A percentile compares a stretch with the other conserved stretches of the same genome.
These are phyloP conservation scores for Marisa cornuarietis DNA, from an alignment of 1,140 invertebrate species.

Conservation along the genomic window DNA sequence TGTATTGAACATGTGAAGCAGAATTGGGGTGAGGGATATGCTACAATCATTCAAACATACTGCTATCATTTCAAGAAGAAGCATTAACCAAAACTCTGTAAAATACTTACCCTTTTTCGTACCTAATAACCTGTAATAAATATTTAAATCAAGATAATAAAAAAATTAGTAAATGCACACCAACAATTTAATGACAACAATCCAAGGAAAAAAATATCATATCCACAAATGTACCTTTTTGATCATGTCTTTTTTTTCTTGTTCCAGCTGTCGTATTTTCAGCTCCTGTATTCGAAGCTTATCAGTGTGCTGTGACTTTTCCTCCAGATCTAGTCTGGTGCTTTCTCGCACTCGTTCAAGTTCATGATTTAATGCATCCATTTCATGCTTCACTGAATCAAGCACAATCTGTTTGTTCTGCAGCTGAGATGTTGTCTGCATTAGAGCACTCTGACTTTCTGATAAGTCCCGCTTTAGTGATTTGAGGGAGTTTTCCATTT, in stretches of 20 bases:
- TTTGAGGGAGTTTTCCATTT: slow-evolving; percentile 12
- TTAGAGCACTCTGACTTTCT: slow-evolving; percentile 10
- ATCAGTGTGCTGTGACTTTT: slow-evolving; percentile 49
- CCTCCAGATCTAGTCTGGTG: slow-evolving; percentile 36
- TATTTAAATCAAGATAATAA: too few species aligned
- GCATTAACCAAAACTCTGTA: too few species aligned
- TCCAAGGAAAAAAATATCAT: too few species aligned
- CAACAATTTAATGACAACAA: too few species aligned
- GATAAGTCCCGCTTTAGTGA: slow-evolving; percentile 18
- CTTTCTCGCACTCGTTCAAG: slow-evolving; percentile 44
- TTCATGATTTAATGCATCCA: slow-evolving; percentile 41
- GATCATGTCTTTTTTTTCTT: slow-evolving; percentile 57
- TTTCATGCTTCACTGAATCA: slow-evolving; percentile 25
- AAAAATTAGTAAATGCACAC: too few species aligned
- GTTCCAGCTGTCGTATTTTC: slow-evolving; percentile 49
- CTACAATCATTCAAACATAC: too few species aligned
- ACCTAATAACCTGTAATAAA: too few species aligned
- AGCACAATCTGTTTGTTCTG: slow-evolving; percentile 29
- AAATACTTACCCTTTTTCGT: too few species aligned
- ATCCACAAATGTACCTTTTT: slow-evolving; percentile 42
- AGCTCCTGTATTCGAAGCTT: slow-evolving; percentile 49
- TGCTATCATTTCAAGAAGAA: too few species aligned
- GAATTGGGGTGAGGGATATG: too few species aligned
- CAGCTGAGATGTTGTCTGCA: slow-evolving; percentile 21
- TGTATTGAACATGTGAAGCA: too few species aligned